Evolutionary conservation across 2,113 vertebrate species (phyloP).

Genomic region (Balaeniceps rex): DNA sequence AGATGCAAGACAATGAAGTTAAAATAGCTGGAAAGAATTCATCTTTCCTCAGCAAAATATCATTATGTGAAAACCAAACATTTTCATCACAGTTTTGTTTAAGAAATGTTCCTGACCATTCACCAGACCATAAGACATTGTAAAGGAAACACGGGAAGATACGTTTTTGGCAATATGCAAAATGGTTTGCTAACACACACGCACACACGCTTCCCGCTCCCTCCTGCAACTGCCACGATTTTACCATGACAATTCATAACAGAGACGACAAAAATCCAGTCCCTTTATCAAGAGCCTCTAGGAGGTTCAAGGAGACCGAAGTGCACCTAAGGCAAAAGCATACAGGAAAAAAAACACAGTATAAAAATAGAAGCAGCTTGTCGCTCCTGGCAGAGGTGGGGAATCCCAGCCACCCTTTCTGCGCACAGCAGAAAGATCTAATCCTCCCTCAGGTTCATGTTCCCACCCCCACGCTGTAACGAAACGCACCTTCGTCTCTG

Average conservation of each 20-base stretch:
- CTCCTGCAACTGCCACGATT: not conserved
- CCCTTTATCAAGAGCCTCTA: not conserved
- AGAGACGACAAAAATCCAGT: not conserved
- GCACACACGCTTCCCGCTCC: not conserved
- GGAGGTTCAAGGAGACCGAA: not conserved
- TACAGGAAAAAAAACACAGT: not conserved
- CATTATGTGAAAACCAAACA: not conserved
- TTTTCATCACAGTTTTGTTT: not conserved
- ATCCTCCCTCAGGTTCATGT: not conserved
- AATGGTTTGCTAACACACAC: not conserved
- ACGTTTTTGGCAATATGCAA: not conserved
- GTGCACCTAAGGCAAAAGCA: not conserved
- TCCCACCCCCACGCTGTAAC: not conserved
- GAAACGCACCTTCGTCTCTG: not conserved
- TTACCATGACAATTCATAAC: not conserved
- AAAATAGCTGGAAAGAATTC: not conserved
- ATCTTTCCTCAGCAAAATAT: not conserved
- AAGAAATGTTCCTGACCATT: not conserved
- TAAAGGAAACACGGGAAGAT: not conserved
- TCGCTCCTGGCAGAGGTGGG: not conserved
- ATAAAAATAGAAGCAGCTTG: not conserved
- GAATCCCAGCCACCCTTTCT: not conserved
- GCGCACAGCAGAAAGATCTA: not conserved
- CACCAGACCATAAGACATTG: not conserved
- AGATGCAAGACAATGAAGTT: not conserved